Conservation (phyloP, 2,113 vertebrate genomes). For the Stigmatopora nigra region DNA sequence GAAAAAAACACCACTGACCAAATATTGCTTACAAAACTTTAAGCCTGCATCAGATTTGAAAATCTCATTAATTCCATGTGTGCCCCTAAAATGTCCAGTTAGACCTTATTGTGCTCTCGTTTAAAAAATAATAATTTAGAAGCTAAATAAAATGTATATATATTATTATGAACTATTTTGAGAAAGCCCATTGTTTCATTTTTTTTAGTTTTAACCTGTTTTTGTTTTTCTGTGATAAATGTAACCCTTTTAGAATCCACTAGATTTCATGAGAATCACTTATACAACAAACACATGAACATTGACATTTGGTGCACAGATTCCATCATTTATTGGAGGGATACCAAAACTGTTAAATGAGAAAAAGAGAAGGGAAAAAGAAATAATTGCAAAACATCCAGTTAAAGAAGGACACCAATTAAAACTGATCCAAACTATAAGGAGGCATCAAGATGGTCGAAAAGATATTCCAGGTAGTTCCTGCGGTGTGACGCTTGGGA, state of each 20-base stretch:
- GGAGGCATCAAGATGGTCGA: background rate
- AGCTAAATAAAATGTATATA: background rate
- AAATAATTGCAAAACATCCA: background rate
- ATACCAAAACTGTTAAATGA: background rate
- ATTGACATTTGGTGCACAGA: background rate
- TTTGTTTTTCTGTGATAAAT: background rate
- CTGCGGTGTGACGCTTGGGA: background rate
- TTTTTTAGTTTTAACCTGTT: background rate
- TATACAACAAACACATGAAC: background rate
- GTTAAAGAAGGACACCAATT: background rate
- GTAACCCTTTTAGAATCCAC: background rate
- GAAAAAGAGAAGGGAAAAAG: background rate
- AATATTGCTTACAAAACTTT: too few species aligned
- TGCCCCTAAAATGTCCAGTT: too few species aligned
- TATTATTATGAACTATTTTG: background rate
- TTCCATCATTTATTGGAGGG: constrained; percentile 5
- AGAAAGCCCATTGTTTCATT: background rate
- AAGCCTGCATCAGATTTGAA: too few species aligned
- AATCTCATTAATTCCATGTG: too few species aligned
- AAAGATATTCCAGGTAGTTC: background rate
- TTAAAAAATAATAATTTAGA: background rate
- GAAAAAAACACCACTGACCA: too few species aligned
- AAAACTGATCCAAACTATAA: background rate
- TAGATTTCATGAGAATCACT: background rate
- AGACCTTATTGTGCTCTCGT: too few species aligned